Evolutionary conservation across 2,888 invertebrate genomes (phyloP).

Genomic region (Drosophila melanosoma): DNA sequence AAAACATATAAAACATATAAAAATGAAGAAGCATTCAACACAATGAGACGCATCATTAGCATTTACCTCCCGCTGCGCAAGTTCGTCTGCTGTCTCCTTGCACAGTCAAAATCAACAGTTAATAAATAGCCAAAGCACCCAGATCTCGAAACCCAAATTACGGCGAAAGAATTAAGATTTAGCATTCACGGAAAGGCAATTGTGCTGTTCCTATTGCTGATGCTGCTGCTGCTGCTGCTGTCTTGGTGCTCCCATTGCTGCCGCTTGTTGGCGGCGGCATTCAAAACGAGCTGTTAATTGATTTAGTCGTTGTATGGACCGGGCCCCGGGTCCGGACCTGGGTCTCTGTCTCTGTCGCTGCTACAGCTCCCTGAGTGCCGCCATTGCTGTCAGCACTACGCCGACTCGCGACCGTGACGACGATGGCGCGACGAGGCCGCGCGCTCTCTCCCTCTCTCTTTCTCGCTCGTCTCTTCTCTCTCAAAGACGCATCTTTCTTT

Average conservation of each 20-base stretch:
- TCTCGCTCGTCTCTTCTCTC: constrained; percentile 16
- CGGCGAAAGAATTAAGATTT: constrained; percentile 64
- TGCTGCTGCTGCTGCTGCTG: constrained; percentile 9
- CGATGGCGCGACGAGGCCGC: constrained; percentile 56
- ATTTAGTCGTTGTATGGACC: constrained; percentile 69
- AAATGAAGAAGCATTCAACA: not conserved
- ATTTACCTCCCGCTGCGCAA: constrained; percentile 26
- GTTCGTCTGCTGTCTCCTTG: constrained; percentile 18
- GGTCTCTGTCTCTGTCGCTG: constrained; percentile 7
- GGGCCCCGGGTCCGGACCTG: constrained; percentile 18
- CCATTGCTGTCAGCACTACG: constrained; percentile 76
- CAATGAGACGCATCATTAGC: constrained; percentile 18
- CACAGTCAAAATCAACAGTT: constrained; percentile 76
- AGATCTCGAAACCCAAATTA: constrained; percentile 56
- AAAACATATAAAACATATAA: no score
- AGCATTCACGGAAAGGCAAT: constrained; percentile 43
- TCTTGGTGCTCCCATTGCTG: not conserved
- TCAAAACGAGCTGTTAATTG: constrained; percentile 78
- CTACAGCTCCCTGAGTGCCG: constrained; percentile 65
- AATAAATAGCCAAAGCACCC: constrained; percentile 65
- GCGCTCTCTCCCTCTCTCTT: constrained; percentile 23
- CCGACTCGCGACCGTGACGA: constrained; percentile 70
- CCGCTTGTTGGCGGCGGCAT: constrained; percentile 55
- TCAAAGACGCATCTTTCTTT: constrained; percentile 34
- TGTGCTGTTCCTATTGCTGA: constrained; percentile 1